Base-by-base conservation (phyloP, 2,113 vertebrate genomes). In the Larimichthys polyactis region DNA sequence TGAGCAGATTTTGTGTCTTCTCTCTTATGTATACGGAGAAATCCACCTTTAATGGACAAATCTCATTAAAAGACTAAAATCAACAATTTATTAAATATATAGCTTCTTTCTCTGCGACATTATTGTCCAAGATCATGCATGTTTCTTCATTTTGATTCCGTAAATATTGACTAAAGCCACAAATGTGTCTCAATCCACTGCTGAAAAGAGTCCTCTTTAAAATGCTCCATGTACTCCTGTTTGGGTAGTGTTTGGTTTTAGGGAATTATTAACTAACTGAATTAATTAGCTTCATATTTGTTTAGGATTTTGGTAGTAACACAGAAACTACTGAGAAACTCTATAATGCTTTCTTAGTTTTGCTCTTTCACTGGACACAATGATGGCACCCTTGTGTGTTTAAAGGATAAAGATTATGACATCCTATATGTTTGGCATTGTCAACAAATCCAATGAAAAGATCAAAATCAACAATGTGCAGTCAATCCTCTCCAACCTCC, bases 1-100 rank as follows among this genome's bases (percentile, higher is more conserved):
- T 89, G 89, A 80, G 4, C 59, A 54, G 19, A 29, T 65, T 51
- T 32, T 27, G 7, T 62, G 4, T 78, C 11, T 75, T 59, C 32
- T 62, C 17, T 15, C 5, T 20, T 0, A 19, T 27, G 16, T 5
- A 1, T 29, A 3, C 27, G 19, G 19, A 59, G 5, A 59, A 5
- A 49, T 36, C 19, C 24, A 48, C 14, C 5, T 11, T 57, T 44
- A 71, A 59, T 32, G 52, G 14, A 11, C 2, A 59, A 27, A 59
- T 59, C 22, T 57, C 15, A 59, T 32, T 24, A 27, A 27, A 66
- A 46, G 14, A 17, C 4, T 4, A 66, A 46, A 44, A 43, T 22
- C 52, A 17, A 27, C 22, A 46, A 27, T 44, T 32, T 32, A 32
- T 32, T 32, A 32, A 32, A 32, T 32, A 4, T 14, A 57, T 14